Evolutionary conservation across 2,797 vertebrate species (phyloP).

Genomic region (Linurgus olivaceus): DNA sequence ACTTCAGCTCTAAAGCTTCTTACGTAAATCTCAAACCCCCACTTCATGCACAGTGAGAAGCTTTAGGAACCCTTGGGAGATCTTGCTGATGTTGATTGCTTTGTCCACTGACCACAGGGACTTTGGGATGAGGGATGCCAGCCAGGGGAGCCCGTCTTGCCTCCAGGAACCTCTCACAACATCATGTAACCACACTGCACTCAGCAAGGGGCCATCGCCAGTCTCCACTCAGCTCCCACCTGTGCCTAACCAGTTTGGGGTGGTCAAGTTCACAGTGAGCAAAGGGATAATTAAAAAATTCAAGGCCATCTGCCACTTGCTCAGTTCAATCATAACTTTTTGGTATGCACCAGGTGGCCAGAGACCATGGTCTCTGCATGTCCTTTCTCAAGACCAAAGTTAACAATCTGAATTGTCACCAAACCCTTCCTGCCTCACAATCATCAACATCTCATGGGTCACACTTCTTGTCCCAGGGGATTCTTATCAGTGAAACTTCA

Average conservation of each 20-base stretch:
- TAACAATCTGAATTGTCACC: neutral
- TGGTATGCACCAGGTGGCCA: neutral
- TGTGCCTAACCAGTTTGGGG: neutral
- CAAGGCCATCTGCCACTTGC: neutral
- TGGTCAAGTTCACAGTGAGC: neutral
- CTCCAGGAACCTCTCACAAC: neutral
- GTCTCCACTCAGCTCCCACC: neutral
- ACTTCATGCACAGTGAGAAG: neutral
- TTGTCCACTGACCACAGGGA: neutral
- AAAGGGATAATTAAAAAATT: neutral
- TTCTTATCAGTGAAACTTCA: fast-evolving
- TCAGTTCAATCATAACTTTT: neutral
- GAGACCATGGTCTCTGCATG: neutral
- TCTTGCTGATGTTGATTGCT: neutral
- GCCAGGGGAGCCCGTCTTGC: neutral
- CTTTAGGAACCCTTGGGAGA: neutral
- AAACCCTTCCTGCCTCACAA: neutral
- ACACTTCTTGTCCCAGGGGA: neutral
- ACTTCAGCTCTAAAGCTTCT: neutral
- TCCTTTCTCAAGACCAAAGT: neutral
- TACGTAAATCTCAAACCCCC: neutral
- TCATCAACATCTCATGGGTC: neutral
- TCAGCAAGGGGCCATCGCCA: fast-evolving
- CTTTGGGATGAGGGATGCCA: neutral
- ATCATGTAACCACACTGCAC: neutral